A percentile compares a stretch with the other conserved stretches of the same genome.
These are phyloP conservation scores for Nestor notabilis DNA, from an alignment of 2,113 vertebrate species.

Conservation along the genomic window DNA sequence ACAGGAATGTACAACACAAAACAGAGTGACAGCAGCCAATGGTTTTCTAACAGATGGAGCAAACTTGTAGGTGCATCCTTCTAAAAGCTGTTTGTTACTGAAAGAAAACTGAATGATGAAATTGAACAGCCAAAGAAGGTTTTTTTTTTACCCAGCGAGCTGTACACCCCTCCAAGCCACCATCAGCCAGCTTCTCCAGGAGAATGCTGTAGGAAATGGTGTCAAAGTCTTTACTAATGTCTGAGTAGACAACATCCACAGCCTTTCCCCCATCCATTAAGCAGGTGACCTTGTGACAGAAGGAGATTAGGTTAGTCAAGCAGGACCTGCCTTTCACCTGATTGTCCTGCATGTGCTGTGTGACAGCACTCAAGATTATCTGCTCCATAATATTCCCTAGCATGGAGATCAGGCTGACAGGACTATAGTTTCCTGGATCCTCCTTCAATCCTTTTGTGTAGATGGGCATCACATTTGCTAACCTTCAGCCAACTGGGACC, in stretches of 20 bases:
- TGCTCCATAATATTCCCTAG: not conserved
- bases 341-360: not conserved
- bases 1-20: fast-evolving
- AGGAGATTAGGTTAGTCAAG: not conserved
- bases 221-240: not conserved
- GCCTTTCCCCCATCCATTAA: not conserved
- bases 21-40: fast-evolving
- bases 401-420: not conserved
- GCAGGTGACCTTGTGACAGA: fast-evolving
- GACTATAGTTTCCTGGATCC: not conserved
- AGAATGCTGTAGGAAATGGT: not conserved
- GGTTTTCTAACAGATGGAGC: not conserved
- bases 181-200: not conserved
- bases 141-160: too few relatives aligned
- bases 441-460: not conserved
- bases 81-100: not conserved
- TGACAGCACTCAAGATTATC: not conserved
- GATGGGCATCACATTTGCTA: not conserved
- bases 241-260: fast-evolving
- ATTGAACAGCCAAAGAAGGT: not conserved
- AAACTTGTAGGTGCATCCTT: not conserved
- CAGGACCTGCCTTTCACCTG: not conserved
- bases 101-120: not conserved
- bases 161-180: not conserved
- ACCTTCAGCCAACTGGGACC: not conserved